These are phyloP conservation scores for Andrena dorsata DNA, from an alignment of 2,888 invertebrate genomes.

Conservation along the genomic window DNA sequence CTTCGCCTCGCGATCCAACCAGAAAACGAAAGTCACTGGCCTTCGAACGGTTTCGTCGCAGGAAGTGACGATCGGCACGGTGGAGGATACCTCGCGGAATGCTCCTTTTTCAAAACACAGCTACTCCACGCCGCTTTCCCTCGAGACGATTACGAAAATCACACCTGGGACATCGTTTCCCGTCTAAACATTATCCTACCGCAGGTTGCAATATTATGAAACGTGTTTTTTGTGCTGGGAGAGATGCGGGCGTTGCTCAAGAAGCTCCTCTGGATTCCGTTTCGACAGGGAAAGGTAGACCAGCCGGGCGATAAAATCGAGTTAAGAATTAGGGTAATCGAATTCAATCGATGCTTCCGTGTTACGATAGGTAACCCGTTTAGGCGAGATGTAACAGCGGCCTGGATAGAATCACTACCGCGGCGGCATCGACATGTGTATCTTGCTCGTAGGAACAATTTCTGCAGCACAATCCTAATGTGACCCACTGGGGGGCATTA, in stretches of 20 bases:
- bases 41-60: conserved; percentile 12
- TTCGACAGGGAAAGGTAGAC: not conserved
- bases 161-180: conserved; percentile 16
- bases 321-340: not conserved
- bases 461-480: not conserved
- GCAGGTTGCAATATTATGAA: conserved; percentile 1
- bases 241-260: conserved; percentile 4
- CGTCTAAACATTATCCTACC: conserved; percentile 12
- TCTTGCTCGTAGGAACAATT: not conserved
- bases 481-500: not conserved
- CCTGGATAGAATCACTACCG: too few relatives aligned
- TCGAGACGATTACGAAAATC: conserved; percentile 37
- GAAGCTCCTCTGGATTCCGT: not conserved
- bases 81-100: not conserved
- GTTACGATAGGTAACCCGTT: not conserved
- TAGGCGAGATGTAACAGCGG: too few relatives aligned
- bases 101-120: not conserved
- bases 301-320: not conserved
- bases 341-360: conserved; percentile 2
- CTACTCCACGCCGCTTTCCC: not conserved
- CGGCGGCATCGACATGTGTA: too few relatives aligned
- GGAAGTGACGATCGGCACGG: not conserved
- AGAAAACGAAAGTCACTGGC: conserved; percentile 47
- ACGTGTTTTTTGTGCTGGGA: not conserved
- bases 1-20: not conserved